Percentiles rank a stretch among this genome's conserved stretches.
Evolutionary conservation across 2,888 invertebrate genomes (phyloP).

Genomic region (Entomobrya multifasciata): DNA sequence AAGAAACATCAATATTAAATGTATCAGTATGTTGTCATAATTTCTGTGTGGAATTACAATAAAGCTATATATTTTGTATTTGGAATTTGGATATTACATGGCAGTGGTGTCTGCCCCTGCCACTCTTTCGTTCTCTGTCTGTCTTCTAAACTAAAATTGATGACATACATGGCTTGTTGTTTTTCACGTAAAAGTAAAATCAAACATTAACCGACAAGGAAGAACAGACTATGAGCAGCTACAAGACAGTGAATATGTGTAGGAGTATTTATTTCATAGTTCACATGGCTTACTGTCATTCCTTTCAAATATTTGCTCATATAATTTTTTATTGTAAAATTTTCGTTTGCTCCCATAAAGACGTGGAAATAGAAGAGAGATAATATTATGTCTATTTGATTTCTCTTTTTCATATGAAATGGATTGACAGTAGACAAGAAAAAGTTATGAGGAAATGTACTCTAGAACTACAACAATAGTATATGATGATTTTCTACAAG

Average conservation of each 20-base stretch:
- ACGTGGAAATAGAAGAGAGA: too few species aligned
- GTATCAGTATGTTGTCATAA: not conserved
- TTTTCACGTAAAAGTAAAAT: too few species aligned
- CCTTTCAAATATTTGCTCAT: not conserved
- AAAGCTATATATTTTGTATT: too few species aligned
- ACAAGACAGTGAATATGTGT: not conserved
- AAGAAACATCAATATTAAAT: constrained; percentile 25
- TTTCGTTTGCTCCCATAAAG: too few species aligned
- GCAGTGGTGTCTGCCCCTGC: not conserved
- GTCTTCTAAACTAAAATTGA: constrained; percentile 30
- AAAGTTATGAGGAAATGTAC: too few species aligned
- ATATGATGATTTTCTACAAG: too few species aligned
- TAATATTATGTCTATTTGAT: too few species aligned
- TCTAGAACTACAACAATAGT: too few species aligned
- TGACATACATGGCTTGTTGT: not conserved
- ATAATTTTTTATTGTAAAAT: not conserved
- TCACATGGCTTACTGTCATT: not conserved
- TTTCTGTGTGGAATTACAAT: constrained; percentile 9
- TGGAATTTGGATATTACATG: too few species aligned
- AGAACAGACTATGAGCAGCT: not conserved
- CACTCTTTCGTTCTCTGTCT: not conserved
- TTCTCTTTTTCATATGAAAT: too few species aligned
- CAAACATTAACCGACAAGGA: too few species aligned
- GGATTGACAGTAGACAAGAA: too few species aligned
- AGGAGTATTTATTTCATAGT: not conserved